These are phyloP conservation scores for Cataglyphis albicans DNA, from an alignment of 2,888 invertebrate genomes.

Conservation along the genomic window DNA sequence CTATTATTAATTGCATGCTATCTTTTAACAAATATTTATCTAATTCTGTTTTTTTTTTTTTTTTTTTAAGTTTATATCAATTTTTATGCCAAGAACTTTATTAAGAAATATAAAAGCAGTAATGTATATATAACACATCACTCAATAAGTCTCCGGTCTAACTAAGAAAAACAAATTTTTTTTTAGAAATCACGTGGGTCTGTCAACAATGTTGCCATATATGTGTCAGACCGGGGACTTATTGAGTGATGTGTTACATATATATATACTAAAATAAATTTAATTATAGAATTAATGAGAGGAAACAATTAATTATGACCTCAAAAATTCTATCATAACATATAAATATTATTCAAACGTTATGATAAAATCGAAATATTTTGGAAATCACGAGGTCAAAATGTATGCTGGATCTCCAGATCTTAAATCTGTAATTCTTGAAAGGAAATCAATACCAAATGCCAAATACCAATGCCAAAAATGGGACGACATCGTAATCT, in stretches of 20 bases:
- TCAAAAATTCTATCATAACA: neutral
- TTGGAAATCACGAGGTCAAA: neutral
- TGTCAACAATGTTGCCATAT: too few species aligned
- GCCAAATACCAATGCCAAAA: neutral
- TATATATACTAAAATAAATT: neutral
- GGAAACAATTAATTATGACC: neutral
- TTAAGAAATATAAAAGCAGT: neutral
- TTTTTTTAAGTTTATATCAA: neutral
- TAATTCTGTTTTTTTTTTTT: neutral
- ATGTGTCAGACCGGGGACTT: too few species aligned
- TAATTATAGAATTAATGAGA: neutral
- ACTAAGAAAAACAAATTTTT: too few species aligned
- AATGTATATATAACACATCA: neutral
- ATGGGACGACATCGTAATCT: slow-evolving; percentile 41
- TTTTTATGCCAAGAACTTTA: neutral
- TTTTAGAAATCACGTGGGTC: too few species aligned
- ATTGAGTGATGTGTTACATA: neutral
- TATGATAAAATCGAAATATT: neutral
- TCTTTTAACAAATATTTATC: neutral
- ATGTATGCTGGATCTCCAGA: neutral
- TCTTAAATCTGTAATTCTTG: neutral
- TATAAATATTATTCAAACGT: neutral
- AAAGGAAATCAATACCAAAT: neutral
- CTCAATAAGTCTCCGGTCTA: too few species aligned
- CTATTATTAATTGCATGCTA: neutral